Evolutionary conservation across 1,140 invertebrate species (phyloP).

Genomic region (Goniozus legneri): DNA sequence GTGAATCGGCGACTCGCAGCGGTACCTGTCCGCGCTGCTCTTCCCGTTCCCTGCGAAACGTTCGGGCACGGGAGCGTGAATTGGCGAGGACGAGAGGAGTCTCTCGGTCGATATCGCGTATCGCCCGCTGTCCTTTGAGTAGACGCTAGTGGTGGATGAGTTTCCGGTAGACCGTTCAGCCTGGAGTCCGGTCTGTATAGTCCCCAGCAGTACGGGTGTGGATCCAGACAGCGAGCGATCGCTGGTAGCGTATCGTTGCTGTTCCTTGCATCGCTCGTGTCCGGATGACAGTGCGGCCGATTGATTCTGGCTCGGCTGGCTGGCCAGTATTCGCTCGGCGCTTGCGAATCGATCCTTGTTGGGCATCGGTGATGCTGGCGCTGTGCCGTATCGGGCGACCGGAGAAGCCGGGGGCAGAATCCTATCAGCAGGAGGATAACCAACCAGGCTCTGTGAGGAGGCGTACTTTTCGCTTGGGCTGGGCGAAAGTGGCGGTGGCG

Average conservation of each 20-base stretch:
- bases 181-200: conserved; percentile 20
- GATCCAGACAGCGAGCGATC: conserved; percentile 39
- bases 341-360: conserved; percentile 40
- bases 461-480: conserved; percentile 46
- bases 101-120: conserved; percentile 37
- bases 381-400: conserved; percentile 31
- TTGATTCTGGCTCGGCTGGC: conserved; percentile 14
- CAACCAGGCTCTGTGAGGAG: conserved; percentile 45
- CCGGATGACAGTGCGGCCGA: conserved; percentile 4
- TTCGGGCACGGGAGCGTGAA: conserved; percentile 44
- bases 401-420: conserved; percentile 37
- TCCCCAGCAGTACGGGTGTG: conserved; percentile 38
- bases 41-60: conserved; percentile 40
- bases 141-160: conserved; percentile 4
- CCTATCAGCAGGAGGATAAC: conserved; percentile 40
- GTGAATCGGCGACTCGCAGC: conserved; percentile 36
- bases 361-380: conserved; percentile 42
- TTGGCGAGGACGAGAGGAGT: conserved; percentile 41
- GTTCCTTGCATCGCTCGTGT: conserved; percentile 39
- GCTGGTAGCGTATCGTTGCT: conserved; percentile 37
- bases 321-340: conserved; percentile 38
- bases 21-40: conserved; percentile 27
- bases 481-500: conserved; percentile 48
- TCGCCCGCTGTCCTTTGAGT: conserved; percentile 16
- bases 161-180: conserved; percentile 5